Evolutionary conservation across 2,797 vertebrate genomes (phyloP).

Genomic region (Enteromius afrohamiltoni): DNA sequence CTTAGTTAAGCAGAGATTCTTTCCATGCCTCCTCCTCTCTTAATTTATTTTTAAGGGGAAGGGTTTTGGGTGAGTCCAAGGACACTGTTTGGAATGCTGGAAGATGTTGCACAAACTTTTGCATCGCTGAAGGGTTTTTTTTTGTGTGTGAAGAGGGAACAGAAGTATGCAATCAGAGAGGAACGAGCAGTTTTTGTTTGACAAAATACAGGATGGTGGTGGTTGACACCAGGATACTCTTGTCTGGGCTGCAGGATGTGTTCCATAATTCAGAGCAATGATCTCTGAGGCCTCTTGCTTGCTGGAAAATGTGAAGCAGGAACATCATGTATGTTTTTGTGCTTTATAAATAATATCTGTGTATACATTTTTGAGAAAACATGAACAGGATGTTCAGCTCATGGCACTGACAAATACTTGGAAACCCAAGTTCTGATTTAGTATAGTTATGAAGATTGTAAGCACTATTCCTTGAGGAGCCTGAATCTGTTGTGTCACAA

Average conservation of each 20-base stretch:
- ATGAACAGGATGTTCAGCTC: conserved; percentile 35
- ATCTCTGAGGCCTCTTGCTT: not conserved
- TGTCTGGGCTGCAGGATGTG: conserved; percentile 41
- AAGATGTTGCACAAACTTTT: conserved; percentile 41
- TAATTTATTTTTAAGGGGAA: conserved; percentile 37
- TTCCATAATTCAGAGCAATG: conserved; percentile 39
- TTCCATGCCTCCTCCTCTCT: conserved; percentile 33
- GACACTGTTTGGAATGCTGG: conserved; percentile 45
- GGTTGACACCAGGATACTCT: conserved; percentile 39
- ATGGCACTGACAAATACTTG: conserved; percentile 31
- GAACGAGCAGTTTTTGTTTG: conserved; percentile 40
- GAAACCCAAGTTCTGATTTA: conserved; percentile 15
- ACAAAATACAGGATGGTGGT: conserved; percentile 44
- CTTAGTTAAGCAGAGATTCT: conserved; percentile 36
- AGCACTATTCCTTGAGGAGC: not conserved
- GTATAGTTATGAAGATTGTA: conserved; percentile 1
- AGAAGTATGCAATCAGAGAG: conserved; percentile 31
- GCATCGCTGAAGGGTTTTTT: not conserved
- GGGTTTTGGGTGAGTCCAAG: conserved; percentile 44
- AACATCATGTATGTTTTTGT: conserved; percentile 32
- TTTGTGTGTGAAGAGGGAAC: conserved; percentile 17
- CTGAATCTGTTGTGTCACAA: not conserved
- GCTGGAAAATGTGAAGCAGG: conserved; percentile 6
- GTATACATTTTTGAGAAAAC: conserved; percentile 9
- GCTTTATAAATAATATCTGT: conserved; percentile 32